Conservation (phyloP, 2,113 vertebrate species). For the Neogale vison region DNA sequence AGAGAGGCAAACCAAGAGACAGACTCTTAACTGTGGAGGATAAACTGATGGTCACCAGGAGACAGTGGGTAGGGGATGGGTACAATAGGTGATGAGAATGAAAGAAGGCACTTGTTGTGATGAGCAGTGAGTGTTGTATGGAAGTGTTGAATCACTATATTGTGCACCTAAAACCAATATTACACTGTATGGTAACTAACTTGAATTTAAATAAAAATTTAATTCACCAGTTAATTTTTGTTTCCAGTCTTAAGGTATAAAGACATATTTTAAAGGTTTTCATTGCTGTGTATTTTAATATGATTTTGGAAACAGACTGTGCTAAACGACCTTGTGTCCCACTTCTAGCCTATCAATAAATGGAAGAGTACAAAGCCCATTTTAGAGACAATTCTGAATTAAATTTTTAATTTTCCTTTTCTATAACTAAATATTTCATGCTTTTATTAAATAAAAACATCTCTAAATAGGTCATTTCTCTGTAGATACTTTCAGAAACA, state of each 20-base stretch:
- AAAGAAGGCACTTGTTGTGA: neutral
- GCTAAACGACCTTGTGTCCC: neutral
- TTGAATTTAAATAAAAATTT: neutral
- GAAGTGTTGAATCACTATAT: neutral
- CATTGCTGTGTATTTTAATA: neutral
- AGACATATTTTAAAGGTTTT: neutral
- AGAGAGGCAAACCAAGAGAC: neutral
- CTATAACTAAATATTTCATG: neutral
- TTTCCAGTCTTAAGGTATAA: neutral
- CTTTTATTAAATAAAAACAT: neutral
- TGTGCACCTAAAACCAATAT: neutral
- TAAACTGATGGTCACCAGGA: neutral
- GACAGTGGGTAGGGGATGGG: neutral
- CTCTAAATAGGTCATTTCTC: neutral
- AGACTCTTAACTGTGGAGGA: neutral
- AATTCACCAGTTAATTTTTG: neutral
- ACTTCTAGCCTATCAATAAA: neutral
- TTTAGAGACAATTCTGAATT: neutral
- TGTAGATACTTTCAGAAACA: slow-evolving; percentile 13
- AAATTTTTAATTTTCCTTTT: neutral
- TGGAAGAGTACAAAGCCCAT: neutral
- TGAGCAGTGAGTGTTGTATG: neutral
- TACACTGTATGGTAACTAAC: neutral
- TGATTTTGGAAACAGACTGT: neutral
- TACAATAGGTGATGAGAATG: neutral